Evolutionary conservation across 23 tunicate genomes (phyloP).

Genomic region (Halocynthia roretzi): DNA sequence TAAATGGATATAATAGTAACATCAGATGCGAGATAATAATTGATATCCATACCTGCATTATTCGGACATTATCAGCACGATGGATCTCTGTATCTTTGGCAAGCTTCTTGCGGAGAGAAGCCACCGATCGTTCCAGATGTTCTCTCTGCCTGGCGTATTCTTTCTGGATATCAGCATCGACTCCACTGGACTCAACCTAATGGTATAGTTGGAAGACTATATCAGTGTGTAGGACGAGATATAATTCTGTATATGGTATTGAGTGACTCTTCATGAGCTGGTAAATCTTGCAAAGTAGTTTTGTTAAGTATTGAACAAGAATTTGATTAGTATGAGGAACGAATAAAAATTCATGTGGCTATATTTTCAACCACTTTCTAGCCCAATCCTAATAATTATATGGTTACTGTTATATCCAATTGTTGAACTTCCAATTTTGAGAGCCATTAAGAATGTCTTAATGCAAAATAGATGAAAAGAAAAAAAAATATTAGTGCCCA

Average conservation of each 20-base stretch:
- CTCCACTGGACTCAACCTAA: conserved; percentile 66
- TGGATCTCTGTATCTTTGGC: conserved; percentile 95
- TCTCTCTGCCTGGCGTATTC: conserved; percentile 96
- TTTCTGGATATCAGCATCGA: conserved; percentile 86
- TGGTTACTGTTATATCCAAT: too few relatives aligned
- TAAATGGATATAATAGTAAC: too few relatives aligned
- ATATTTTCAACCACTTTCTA: too few relatives aligned
- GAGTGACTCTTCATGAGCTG: not conserved
- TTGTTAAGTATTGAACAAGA: not conserved
- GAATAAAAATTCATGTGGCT: too few relatives aligned
- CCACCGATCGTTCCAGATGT: conserved; percentile 90
- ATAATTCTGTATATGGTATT: not conserved
- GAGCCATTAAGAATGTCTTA: too few relatives aligned
- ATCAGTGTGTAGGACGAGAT: not conserved
- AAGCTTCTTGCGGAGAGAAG: conserved; percentile 85
- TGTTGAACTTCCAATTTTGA: too few relatives aligned
- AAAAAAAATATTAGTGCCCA: too few relatives aligned
- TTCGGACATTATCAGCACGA: conserved; percentile 89
- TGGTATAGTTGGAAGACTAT: not conserved
- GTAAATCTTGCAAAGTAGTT: not conserved
- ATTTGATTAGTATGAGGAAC: not conserved
- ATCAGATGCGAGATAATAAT: too few relatives aligned
- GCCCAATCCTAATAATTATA: too few relatives aligned
- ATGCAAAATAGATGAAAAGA: too few relatives aligned
- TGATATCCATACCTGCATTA: conserved; percentile 76